Conservation (phyloP, 2,888 invertebrate species). For the Acheta domesticus region DNA sequence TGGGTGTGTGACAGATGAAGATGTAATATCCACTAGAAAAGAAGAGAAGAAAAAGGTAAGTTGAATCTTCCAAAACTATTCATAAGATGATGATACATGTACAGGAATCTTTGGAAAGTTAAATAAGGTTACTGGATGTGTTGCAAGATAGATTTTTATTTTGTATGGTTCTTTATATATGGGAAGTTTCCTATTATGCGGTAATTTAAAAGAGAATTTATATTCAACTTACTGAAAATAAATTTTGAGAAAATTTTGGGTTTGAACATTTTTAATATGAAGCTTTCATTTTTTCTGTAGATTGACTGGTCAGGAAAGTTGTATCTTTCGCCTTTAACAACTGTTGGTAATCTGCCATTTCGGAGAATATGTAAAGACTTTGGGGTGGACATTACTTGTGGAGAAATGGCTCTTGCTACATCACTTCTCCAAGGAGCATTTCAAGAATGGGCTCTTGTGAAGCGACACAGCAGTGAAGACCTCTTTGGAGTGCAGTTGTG, state of each 20-base stretch:
- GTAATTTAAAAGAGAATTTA: neutral
- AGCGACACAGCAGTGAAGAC: slow-evolving; percentile 78
- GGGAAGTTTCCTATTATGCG: no score
- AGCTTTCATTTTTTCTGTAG: slow-evolving; percentile 30
- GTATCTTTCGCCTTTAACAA: slow-evolving; percentile 91
- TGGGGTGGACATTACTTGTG: slow-evolving; percentile 96
- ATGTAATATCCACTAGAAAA: slow-evolving; percentile 54
- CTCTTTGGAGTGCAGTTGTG: slow-evolving; percentile 67
- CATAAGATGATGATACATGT: no score
- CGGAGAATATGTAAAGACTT: slow-evolving; percentile 89
- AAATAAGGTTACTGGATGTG: no score
- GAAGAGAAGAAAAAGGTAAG: slow-evolving; percentile 49
- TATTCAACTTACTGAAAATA: neutral
- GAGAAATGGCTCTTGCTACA: slow-evolving; percentile 68
- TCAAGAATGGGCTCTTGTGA: slow-evolving; percentile 91
- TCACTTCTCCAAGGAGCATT: slow-evolving; percentile 53
- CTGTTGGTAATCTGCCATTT: slow-evolving; percentile 97
- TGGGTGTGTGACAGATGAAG: slow-evolving; percentile 35
- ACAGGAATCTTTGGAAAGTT: no score
- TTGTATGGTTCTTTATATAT: no score
- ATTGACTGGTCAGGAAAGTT: slow-evolving; percentile 83
- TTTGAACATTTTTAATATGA: no score
- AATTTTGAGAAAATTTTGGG: neutral
- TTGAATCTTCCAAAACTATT: neutral
- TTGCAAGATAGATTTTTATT: no score